These are phyloP conservation scores for Theonella swinhoei DNA, from an alignment of 37 sponge, comb jelly and placozoan genomes.

Conservation along the genomic window DNA sequence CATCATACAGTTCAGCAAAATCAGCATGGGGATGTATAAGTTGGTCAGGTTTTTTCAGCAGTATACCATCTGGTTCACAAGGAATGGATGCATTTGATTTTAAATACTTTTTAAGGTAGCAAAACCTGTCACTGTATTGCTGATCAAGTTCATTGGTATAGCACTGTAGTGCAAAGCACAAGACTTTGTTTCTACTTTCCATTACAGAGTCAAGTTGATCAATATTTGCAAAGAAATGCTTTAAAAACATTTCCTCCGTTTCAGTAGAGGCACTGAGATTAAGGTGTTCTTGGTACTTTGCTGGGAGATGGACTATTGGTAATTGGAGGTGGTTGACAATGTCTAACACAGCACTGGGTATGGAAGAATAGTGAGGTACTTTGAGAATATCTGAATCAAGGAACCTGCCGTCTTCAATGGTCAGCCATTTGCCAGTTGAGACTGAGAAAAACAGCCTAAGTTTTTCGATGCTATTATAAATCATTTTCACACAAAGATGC, in stretches of 20 bases:
- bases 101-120: background rate
- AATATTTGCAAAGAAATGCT: slow-evolving; percentile 17
- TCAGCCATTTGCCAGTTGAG: slow-evolving; percentile 20
- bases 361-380: background rate
- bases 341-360: background rate
- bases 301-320: slow-evolving; percentile 53
- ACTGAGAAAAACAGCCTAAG: slow-evolving; percentile 36
- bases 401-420: slow-evolving; percentile 6
- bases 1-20: slow-evolving; percentile 43
- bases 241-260: background rate
- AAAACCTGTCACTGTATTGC: background rate
- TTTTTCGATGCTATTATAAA: slow-evolving; percentile 9
- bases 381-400: slow-evolving; percentile 27
- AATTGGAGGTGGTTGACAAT: slow-evolving; percentile 11
- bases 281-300: background rate
- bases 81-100: slow-evolving; percentile 41
- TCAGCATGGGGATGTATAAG: slow-evolving; percentile 26
- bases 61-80: slow-evolving; percentile 51
- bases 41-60: slow-evolving; percentile 10
- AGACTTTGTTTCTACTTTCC: slow-evolving; percentile 17
- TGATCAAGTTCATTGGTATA: slow-evolving; percentile 11
- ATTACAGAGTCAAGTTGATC: background rate
- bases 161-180: slow-evolving; percentile 18
- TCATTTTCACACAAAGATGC: background rate
- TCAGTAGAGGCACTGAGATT: background rate